Percentiles rank a stretch among this genome's conserved stretches.
phyloP scores from a whole-genome alignment of 1,140 invertebrate genomes.

The Campoletis sonorensis region DNA sequence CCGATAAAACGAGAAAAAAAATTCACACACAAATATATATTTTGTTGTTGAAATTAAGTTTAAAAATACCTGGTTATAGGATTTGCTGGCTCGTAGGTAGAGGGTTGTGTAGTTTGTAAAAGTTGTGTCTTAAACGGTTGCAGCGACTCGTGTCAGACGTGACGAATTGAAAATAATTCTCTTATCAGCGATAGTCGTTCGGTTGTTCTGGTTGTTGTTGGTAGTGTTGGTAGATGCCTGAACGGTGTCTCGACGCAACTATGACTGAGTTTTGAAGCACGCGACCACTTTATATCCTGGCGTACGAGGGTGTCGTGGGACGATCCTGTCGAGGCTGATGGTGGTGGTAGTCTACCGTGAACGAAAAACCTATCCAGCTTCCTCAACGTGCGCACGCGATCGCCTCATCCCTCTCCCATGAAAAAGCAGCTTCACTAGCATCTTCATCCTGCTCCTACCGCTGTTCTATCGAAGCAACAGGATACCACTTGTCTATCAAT shows the following conservation, averaged over 20 bases:
- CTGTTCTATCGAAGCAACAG: slow-evolving; percentile 40
- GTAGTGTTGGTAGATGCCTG: slow-evolving; percentile 47
- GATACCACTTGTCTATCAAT: slow-evolving; percentile 29
- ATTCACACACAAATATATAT: too few relatives aligned
- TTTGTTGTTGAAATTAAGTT: background rate
- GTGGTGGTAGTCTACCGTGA: slow-evolving; percentile 54
- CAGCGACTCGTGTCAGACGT: background rate
- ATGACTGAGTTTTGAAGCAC: slow-evolving; percentile 72
- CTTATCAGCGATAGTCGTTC: background rate
- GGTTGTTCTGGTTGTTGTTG: background rate
- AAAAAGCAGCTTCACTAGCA: background rate
- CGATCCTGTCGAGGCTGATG: slow-evolving; percentile 46
- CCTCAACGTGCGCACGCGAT: slow-evolving; percentile 30
- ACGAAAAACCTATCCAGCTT: slow-evolving; percentile 37
- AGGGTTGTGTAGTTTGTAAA: background rate
- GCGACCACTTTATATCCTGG: slow-evolving; percentile 73
- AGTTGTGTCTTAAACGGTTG: background rate
- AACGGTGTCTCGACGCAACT: slow-evolving; percentile 61
- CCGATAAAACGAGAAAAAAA: too few relatives aligned
- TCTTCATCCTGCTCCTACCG: background rate
- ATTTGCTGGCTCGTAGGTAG: background rate
- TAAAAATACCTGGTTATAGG: slow-evolving; percentile 12
- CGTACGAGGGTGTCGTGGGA: slow-evolving; percentile 47
- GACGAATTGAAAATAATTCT: background rate
- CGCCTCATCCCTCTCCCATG: slow-evolving; percentile 24